Conservation (phyloP, 2,797 vertebrate genomes). For the Micropoecilia bifurca region DNA sequence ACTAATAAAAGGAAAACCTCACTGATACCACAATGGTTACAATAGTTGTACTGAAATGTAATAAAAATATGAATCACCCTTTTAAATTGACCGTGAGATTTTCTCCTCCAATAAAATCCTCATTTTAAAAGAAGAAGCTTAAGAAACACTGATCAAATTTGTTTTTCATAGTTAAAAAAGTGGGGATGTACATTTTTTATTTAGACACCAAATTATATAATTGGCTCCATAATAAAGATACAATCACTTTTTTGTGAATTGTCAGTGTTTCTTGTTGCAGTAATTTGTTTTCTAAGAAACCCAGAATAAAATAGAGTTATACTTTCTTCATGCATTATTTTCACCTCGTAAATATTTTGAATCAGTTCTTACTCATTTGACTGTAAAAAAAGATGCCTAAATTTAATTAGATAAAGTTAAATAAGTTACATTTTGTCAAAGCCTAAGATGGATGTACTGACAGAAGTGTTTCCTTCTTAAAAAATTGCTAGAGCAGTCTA, state of each 20-base stretch:
- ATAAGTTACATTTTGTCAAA: background rate
- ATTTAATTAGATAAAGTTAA: background rate
- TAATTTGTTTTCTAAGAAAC: too few species aligned
- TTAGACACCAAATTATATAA: background rate
- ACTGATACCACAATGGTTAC: too few species aligned
- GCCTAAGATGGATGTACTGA: background rate
- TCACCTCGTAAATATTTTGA: background rate
- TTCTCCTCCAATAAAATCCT: too few species aligned
- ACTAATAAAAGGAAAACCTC: too few species aligned
- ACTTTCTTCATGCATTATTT: background rate
- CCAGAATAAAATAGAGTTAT: too few species aligned
- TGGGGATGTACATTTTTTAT: background rate
- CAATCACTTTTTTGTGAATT: background rate
- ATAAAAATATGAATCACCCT: too few species aligned
- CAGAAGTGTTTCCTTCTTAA: background rate
- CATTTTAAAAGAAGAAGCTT: too few species aligned
- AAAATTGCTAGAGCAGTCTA: background rate
- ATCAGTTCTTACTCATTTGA: background rate
- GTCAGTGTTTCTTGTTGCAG: too few species aligned
- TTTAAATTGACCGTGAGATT: too few species aligned
- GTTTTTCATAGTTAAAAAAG: too few species aligned
- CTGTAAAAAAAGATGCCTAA: background rate
- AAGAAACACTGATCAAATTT: too few species aligned
- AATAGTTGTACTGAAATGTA: too few species aligned
- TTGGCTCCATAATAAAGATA: background rate